phyloP scores from a whole-genome alignment of 2,888 invertebrate genomes.

The Clepsis dumicolana region DNA sequence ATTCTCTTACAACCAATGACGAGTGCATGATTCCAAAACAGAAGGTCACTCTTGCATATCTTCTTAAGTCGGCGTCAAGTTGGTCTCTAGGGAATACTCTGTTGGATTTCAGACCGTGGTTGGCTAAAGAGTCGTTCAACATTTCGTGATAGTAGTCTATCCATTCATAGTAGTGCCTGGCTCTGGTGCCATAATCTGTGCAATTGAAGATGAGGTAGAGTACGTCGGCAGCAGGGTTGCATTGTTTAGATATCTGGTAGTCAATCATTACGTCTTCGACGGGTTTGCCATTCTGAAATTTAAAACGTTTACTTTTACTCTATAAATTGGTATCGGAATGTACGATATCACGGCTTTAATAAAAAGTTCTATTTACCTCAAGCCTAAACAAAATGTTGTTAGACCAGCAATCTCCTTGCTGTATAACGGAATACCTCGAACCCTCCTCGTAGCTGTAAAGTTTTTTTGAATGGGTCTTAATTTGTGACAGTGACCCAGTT shows the following conservation, averaged over 20 bases:
- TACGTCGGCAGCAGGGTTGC: conserved; percentile 56
- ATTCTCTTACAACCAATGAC: conserved; percentile 46
- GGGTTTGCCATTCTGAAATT: conserved; percentile 54
- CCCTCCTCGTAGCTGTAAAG: conserved; percentile 45
- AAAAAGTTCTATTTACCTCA: conserved; percentile 49
- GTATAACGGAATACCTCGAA: conserved; percentile 55
- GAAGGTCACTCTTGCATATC: conserved; percentile 51
- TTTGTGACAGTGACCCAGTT: conserved; percentile 45
- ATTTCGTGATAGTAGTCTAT: conserved; percentile 55
- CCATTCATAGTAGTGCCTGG: conserved; percentile 54
- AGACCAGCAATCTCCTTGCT: conserved; percentile 66
- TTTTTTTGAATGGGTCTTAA: conserved; percentile 37
- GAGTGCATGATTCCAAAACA: conserved; percentile 47
- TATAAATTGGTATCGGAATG: no score
- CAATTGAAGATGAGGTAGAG: conserved; percentile 60
- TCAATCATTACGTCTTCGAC: conserved; percentile 58
- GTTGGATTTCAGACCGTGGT: conserved; percentile 51
- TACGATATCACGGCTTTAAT: background rate
- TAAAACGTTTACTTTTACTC: background rate
- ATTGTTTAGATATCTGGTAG: conserved; percentile 56
- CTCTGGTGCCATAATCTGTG: conserved; percentile 56
- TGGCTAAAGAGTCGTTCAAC: conserved; percentile 49
- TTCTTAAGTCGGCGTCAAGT: conserved; percentile 54
- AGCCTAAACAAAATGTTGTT: conserved; percentile 64
- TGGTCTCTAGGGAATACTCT: conserved; percentile 52